Evolutionary conservation across 2,113 vertebrate genomes (phyloP), one percentile per base, ranked within the genome.

Genomic region (Syrrhaptes paradoxus): DNA sequence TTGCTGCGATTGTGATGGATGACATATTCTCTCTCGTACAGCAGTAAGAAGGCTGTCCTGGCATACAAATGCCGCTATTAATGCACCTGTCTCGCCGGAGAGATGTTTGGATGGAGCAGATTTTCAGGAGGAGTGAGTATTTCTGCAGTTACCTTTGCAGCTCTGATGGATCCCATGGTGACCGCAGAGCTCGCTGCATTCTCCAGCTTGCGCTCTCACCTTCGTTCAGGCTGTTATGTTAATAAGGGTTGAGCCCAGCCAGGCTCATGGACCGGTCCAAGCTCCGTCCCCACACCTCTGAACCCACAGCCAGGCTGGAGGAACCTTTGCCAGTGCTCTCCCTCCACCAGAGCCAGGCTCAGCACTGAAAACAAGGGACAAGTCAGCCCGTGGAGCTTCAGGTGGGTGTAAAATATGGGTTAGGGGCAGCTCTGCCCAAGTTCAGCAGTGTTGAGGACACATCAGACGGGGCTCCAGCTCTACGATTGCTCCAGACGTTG

Each of bases 231-330:
- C 57, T 78, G 24, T 61, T 77, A 20, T 2, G 7, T 34, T 49
- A 26, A 5, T 21, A 28, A 28, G 38, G 20, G 28, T 36, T 14
- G 22, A 94, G 55, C 31, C 48, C 77, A 55, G 32, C 6, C 41
- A 48, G 25, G 31, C 76, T 81, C 1, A 0, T 38, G 49, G 55
- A 18, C 41, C 2, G 0, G 7, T 51, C 68, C 34, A 34, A n/a
- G 32, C 58, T 71, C 62, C 0, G 1, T 80, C 38, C 34, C 59
- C 17, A 0, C 19, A 16, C 18, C 70, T 67, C 28, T 58, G 57
- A 46, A 5, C 57, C 57, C 31, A 46, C 36, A 71, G 46, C 4
- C 1, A 0, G 7, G n/a, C 68, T 32, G n/a, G 71, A 61, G 28
- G 14, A 32, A 17, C 25, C 63, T 32, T 76, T 68, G 45, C 45